Base-by-base conservation (phyloP, 2,113 vertebrate species). In the Bucco capensis region DNA sequence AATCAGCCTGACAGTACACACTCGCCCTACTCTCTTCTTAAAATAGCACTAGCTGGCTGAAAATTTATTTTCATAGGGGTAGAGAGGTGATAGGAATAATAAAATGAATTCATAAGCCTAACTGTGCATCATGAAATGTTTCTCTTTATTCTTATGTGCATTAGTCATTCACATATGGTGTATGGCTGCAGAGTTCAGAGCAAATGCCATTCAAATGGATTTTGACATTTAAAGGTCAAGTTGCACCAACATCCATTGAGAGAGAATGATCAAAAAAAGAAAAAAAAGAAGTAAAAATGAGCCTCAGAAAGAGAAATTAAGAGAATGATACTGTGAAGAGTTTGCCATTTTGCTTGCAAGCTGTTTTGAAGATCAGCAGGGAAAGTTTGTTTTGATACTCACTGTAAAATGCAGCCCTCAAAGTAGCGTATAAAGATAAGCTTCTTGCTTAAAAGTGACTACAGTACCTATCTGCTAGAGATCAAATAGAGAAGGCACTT, bases 161-260 rank as follows among this genome's bases (percentile, higher is more conserved):
- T 83, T 74, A 82, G 49, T 81, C 71, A 57, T 78, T 85, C 86
- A 74, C 57, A 49, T 27, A 25, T 19, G 62, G 37, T 80, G 3
- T n/a, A 31, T 31, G 46, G 83, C 30, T 84, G 58, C 62, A 74
- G 61, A 82, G 47, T 74, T 90, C 81, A 49, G 65, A 81, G 71
- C 25, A 83, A 80, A 78, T 37, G 11, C 60, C 49, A 49, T 79
- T 91, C 62, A 80, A 77, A 66, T 57, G 47, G 61, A 72, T 93
- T 91, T 85, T 96, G 89, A 75, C 80, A 89, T 96, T 96, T 94
- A 95, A 96, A 96, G 77, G 73, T 94, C 85, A 78, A 74, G 66
- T 56, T 79, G 35, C 46, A 80, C 42, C 5, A 12, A 35, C 12
- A 70, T 73, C 72, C 53, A 66, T 47, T 74, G 65, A 89, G 62